phyloP scores from a whole-genome alignment of 2,888 invertebrate species.

The Geotrupes spiniger region DNA sequence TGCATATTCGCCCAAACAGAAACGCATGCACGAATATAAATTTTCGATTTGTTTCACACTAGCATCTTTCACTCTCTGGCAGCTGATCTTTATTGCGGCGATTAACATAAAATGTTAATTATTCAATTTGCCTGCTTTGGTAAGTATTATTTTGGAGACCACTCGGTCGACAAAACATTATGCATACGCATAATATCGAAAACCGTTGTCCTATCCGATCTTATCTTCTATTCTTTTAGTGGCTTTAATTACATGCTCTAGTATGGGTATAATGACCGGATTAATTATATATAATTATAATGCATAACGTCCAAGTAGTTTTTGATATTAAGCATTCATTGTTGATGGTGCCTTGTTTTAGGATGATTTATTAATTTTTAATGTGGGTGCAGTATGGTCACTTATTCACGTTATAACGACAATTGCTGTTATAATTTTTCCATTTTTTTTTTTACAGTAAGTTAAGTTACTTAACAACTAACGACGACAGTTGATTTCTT shows the following conservation, averaged over 20 bases:
- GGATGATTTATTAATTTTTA: too few species aligned
- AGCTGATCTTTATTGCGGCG: background rate
- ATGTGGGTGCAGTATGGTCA: too few species aligned
- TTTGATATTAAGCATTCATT: background rate
- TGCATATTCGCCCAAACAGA: background rate
- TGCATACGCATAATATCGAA: background rate
- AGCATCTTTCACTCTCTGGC: background rate
- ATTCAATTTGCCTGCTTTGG: background rate
- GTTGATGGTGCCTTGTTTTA: too few species aligned
- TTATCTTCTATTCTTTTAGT: background rate
- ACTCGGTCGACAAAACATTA: background rate
- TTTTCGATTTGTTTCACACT: background rate
- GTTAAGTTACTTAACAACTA: too few species aligned
- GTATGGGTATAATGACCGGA: background rate
- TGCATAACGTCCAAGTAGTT: background rate
- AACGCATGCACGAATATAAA: background rate
- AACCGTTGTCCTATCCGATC: too few species aligned
- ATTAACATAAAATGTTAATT: conserved; percentile 5
- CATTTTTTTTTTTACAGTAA: too few species aligned
- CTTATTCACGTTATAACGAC: too few species aligned
- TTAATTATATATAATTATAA: background rate
- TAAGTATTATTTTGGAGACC: background rate
- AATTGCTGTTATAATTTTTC: too few species aligned
- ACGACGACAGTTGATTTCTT: too few species aligned
- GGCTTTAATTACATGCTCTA: background rate